phyloP scores from a whole-genome alignment of 2,113 vertebrate species.

The Elaphurus davidianus region DNA sequence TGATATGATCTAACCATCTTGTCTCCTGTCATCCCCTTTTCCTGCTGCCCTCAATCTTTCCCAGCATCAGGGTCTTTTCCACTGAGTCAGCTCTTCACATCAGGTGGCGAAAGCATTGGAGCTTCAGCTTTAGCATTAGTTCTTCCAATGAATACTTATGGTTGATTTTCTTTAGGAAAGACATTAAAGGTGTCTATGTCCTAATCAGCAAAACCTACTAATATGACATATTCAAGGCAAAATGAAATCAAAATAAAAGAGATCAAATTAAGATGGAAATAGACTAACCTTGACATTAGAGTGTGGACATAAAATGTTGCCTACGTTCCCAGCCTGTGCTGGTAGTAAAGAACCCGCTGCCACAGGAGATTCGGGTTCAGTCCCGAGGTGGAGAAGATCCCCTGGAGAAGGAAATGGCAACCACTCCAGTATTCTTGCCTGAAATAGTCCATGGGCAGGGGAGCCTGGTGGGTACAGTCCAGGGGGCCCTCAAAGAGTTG shows the following conservation, averaged over 20 bases:
- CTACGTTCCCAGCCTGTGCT: neutral
- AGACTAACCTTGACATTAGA: neutral
- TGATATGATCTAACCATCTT: rapidly evolving
- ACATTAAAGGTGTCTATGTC: neutral
- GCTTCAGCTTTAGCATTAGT: neutral
- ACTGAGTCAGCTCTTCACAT: neutral
- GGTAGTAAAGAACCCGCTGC: neutral
- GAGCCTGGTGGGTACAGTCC: neutral
- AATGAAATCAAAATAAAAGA: neutral
- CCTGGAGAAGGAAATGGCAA: neutral
- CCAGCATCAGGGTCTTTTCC: neutral
- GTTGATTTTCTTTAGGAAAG: neutral
- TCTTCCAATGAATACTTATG: neutral
- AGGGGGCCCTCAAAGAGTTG: neutral
- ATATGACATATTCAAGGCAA: neutral
- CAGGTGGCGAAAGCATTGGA: neutral
- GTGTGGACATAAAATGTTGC: neutral
- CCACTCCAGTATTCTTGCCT: neutral
- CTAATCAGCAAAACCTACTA: neutral
- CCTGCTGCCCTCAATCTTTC: neutral
- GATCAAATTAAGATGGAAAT: neutral
- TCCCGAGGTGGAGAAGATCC: neutral
- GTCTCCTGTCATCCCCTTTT: neutral
- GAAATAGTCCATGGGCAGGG: neutral
- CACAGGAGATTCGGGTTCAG: neutral